Base-by-base conservation (phyloP, 2,113 vertebrate species). In the Catharus fuscescens region DNA sequence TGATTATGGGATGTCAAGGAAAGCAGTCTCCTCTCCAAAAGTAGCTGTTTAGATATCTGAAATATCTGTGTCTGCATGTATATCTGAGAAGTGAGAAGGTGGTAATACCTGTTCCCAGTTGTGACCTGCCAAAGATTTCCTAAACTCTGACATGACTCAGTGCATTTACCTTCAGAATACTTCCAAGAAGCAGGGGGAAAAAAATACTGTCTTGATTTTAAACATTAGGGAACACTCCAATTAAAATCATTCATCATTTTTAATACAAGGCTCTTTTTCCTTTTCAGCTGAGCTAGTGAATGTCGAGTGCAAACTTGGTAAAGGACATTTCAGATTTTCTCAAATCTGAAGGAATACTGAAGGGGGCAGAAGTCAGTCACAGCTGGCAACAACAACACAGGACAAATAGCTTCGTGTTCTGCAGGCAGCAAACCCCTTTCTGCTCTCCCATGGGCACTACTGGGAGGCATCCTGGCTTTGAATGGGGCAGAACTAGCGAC, bases 311-410 rank as follows among this genome's bases (percentile, higher is more conserved):
- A 23, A 67, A 71, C 38, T 86, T 45, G 0, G 0, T 42, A 80
- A 90, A 80, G 48, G 12, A 47, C 57, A 38, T 56, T 77, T 80
- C 52, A 67, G 28, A 40, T 74, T 83, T 80, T 73, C 54, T 73
- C 77, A 50, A 90, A 42, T 29, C 16, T 10, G 38, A 16, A 64
- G 74, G 67, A 80, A 44, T 44, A 83, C 67, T 71, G 80, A 83
- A 80, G 60, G 79, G 81, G 81, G 67, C 74, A 95, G 74, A 83
- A 95, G 92, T 83, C 87, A 85, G 81, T 83, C 71, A 82, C 74
- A 92, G 87, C 85, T 69, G 71, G 67, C 32, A 88, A 20, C 50
- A 88, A 20, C 50, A 65, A 5, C 65, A 38, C 32, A 45, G 71
- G 57, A 83, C 1, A 1, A 59, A 64, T 2, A 34, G 29, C 62